These are phyloP conservation scores for Larimichthys crocea DNA, from an alignment of 2,113 vertebrate species.

Conservation along the genomic window DNA sequence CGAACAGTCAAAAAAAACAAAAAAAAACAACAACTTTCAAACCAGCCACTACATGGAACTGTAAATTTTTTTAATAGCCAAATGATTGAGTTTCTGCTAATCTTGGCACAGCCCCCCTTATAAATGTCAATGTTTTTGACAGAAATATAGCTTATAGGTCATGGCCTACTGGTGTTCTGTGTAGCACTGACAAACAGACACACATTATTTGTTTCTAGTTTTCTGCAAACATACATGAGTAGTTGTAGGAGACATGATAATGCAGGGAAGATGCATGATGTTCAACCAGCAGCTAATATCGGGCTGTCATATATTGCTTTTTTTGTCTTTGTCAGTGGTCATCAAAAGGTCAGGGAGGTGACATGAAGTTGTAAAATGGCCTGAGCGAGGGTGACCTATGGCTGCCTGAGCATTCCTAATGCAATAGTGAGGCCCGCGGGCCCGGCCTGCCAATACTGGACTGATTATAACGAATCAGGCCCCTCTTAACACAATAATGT, in stretches of 20 bases:
- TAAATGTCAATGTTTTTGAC: constrained; percentile 70
- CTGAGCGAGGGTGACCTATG: constrained; percentile 86
- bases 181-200: not conserved
- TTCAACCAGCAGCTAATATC: constrained; percentile 54
- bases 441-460: constrained; percentile 94
- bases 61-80: constrained; percentile 50
- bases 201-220: constrained; percentile 19
- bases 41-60: constrained; percentile 39
- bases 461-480: constrained; percentile 99
- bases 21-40: constrained; percentile 31
- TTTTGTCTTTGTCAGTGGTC: constrained; percentile 81
- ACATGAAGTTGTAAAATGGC: constrained; percentile 95
- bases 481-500: constrained; percentile 96
- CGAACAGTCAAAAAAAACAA: constrained; percentile 43
- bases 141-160: constrained; percentile 66
- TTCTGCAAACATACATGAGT: constrained; percentile 1
- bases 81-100: constrained; percentile 67
- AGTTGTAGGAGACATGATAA: not conserved
- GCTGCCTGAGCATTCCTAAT: constrained; percentile 94
- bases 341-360: constrained; percentile 90
- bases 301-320: constrained; percentile 70
- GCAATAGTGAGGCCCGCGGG: constrained; percentile 90
- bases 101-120: constrained; percentile 36
- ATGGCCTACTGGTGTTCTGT: constrained; percentile 15
- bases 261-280: constrained; percentile 35